Base-by-base conservation (phyloP, 2,113 vertebrate genomes). In the Myxocyprinus asiaticus region DNA sequence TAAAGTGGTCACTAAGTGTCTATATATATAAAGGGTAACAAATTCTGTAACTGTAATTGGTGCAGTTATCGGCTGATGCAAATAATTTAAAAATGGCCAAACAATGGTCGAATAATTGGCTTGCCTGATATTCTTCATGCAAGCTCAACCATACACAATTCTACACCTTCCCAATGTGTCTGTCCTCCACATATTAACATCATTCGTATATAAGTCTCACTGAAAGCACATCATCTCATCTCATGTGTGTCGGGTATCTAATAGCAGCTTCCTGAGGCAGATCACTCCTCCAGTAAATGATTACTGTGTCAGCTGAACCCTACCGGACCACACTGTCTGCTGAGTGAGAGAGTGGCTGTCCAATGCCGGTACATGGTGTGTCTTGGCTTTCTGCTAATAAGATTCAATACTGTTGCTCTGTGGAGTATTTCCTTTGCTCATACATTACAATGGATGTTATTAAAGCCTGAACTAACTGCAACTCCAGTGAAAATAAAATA, bases 401-500 rank as follows among this genome's bases (percentile, higher is more conserved):
- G 6, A 7, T 33, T 33, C 22, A 33, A 33, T 33, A 33, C 22
- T 7, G 10, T 15, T 67, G 9, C 45, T 50, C 44, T 22, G 50
- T 86, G 85, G 22, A 33, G 22, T 33, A 33, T 33, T 33, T 33
- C 22, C 22, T 33, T 33, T 33, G 22, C 22, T 33, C 22, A 33
- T 33, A 33, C 22, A 33, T 33, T 87, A 87, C 82, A 83, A 84
- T 85, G 87, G 82, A 88, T 89, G 82, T 85, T 87, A 86, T 89
- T 89, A 89, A 81, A 87, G 78, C 58, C 68, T 77, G 78, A 82
- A 44, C 64, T 70, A 84, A 84, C 78, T 6, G n/a, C 81, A 1
- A 69, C 79, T 88, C 89, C 88, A 90, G 88, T 81, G 71, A 83
- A 89, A 91, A 91, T 86, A 89, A 85, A 89, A 89, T 84, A 88